phyloP scores from a whole-genome alignment of 1,140 invertebrate species.

The Neodiprion virginianus region DNA sequence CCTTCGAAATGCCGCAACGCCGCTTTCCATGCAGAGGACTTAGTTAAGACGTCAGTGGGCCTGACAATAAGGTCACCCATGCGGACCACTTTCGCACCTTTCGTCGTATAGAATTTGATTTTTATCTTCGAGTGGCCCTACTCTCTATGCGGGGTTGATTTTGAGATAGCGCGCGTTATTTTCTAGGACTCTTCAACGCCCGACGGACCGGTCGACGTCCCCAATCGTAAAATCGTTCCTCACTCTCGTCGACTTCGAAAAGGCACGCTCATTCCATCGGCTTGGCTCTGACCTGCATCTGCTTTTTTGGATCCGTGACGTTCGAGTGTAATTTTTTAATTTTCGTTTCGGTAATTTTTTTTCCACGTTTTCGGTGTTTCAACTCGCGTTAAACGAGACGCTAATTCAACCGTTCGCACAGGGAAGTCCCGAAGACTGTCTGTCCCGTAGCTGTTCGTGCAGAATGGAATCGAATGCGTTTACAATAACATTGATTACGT shows the following conservation, averaged over 20 bases:
- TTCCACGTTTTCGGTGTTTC: background rate
- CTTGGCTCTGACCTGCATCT: too few relatives aligned
- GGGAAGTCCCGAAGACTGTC: background rate
- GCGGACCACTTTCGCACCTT: slow-evolving; percentile 59
- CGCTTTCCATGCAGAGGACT: slow-evolving; percentile 34
- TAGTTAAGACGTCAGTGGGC: slow-evolving; percentile 61
- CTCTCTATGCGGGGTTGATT: slow-evolving; percentile 58
- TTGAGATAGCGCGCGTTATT: slow-evolving; percentile 52
- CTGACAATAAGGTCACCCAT: slow-evolving; percentile 59
- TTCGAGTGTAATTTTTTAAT: too few relatives aligned
- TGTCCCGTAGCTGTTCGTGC: too few relatives aligned
- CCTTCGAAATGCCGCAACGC: background rate
- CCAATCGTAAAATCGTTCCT: background rate
- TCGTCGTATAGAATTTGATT: slow-evolving; percentile 56
- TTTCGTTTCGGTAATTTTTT: background rate
- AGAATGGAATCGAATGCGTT: slow-evolving; percentile 46
- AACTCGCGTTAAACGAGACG: background rate
- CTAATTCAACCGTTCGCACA: background rate
- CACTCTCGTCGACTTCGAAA: background rate
- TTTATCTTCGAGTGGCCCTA: slow-evolving; percentile 55
- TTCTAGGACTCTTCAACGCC: slow-evolving; percentile 3
- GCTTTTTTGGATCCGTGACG: too few relatives aligned
- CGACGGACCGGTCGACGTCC: slow-evolving; percentile 3
- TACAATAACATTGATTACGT: slow-evolving; percentile 60
- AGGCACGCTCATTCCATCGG: background rate